Evolutionary conservation across 2,888 invertebrate species (phyloP).

Genomic region (Philereme transversata): DNA sequence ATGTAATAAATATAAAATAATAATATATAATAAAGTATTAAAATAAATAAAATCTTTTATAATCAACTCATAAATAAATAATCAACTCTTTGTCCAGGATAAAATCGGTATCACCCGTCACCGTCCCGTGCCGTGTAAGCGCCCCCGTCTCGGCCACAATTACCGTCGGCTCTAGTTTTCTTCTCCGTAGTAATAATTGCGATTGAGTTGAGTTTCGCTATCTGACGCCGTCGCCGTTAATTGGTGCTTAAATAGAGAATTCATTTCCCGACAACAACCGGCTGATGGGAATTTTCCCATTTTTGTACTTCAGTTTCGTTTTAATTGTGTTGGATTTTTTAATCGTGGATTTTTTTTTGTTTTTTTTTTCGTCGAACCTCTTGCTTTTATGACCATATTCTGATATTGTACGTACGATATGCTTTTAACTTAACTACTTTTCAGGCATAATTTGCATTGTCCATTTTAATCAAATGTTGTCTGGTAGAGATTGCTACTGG

Average conservation of each 20-base stretch:
- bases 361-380: not conserved
- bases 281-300: slow-evolving; percentile 35
- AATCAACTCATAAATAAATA: too few relatives aligned
- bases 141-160: slow-evolving; percentile 55
- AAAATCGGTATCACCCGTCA: slow-evolving; percentile 1
- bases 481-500: too few relatives aligned
- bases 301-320: slow-evolving; percentile 36
- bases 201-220: slow-evolving; percentile 71
- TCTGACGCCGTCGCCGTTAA: slow-evolving; percentile 64
- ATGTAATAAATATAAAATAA: too few relatives aligned
- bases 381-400: too few relatives aligned
- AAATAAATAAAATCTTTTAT: too few relatives aligned
- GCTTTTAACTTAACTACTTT: too few relatives aligned
- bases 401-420: too few relatives aligned
- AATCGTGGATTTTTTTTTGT: not conserved
- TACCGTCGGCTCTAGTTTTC: slow-evolving; percentile 70
- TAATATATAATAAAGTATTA: too few relatives aligned
- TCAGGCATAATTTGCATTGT: too few relatives aligned
- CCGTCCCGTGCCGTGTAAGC: slow-evolving; percentile 23
- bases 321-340: slow-evolving; percentile 33
- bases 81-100: not conserved
- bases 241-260: slow-evolving; percentile 74
- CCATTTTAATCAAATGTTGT: too few relatives aligned
- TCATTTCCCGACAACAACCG: slow-evolving; percentile 48
- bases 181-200: slow-evolving; percentile 74